Evolutionary conservation across 1,140 invertebrate genomes (phyloP).

Genomic region (Caenorhabditis brenneri): DNA sequence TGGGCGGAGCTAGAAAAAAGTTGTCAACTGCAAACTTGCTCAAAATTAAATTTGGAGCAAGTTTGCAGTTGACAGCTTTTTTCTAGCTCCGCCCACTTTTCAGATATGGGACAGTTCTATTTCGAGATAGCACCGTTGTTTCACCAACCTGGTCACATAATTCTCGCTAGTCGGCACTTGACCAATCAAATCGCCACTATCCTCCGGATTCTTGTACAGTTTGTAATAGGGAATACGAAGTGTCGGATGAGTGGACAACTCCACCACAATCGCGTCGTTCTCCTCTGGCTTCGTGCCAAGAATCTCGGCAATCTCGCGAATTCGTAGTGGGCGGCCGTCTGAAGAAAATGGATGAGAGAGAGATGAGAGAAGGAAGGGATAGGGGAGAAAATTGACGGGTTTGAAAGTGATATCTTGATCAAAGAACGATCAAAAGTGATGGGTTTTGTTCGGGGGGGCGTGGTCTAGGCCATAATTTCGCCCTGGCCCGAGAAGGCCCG

Average conservation of each 20-base stretch:
- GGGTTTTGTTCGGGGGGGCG: no score
- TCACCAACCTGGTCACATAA: not conserved
- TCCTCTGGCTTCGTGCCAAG: conserved; percentile 32
- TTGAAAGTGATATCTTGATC: not conserved
- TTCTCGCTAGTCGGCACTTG: not conserved
- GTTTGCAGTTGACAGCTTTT: not conserved
- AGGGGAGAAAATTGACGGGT: not conserved
- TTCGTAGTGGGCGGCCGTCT: not conserved
- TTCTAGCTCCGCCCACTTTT: not conserved
- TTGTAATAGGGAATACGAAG: conserved; percentile 1
- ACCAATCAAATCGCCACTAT: not conserved
- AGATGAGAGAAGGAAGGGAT: no score
- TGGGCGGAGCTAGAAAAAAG: no score
- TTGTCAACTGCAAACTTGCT: no score
- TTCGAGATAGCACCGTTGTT: no score
- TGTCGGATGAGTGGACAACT: not conserved
- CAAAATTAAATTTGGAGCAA: no score
- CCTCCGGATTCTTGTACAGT: conserved; percentile 23
- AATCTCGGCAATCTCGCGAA: not conserved
- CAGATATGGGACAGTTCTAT: no score
- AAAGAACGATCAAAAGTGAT: not conserved
- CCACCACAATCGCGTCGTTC: conserved; percentile 10
- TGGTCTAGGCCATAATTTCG: no score
- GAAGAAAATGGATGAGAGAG: not conserved
- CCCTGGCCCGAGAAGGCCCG: no score